These are phyloP conservation scores for Plutomurus gul DNA, from an alignment of 1,140 invertebrate species.

Conservation along the genomic window DNA sequence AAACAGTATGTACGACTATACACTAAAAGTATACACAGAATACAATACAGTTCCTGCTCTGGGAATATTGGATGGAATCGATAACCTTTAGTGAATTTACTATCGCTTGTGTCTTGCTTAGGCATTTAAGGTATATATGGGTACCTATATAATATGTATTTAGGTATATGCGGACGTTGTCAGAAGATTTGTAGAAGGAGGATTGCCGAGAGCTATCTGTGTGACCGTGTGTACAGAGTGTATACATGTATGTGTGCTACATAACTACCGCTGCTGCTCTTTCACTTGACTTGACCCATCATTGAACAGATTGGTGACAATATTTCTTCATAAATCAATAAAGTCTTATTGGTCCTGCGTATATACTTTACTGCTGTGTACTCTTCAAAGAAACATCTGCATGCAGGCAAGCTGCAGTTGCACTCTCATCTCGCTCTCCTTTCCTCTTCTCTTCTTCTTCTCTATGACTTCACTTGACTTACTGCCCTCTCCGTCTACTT, in stretches of 20 bases:
- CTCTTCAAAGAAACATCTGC: constrained; percentile 9
- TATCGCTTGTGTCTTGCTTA: neutral
- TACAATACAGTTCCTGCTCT: no score
- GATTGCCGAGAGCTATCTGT: neutral
- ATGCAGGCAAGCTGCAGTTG: constrained; percentile 20
- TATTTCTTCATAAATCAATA: constrained; percentile 30
- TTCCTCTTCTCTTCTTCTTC: neutral
- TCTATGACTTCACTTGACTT: neutral
- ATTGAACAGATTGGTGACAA: constrained; percentile 23
- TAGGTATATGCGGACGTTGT: no score
- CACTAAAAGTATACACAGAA: no score
- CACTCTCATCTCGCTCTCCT: neutral
- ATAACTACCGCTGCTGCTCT: neutral
- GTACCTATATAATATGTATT: no score
- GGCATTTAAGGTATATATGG: neutral
- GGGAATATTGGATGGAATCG: neutral
- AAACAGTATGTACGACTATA: no score
- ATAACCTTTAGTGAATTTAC: neutral
- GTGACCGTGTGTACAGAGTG: neutral
- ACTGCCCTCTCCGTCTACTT: neutral
- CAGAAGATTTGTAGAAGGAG: neutral
- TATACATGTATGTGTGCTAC: neutral
- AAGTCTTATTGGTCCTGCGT: constrained; percentile 25
- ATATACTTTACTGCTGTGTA: neutral
- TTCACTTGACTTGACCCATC: constrained; percentile 23